Evolutionary conservation across 1,140 invertebrate genomes (phyloP).

Genomic region (Eumeta japonica): DNA sequence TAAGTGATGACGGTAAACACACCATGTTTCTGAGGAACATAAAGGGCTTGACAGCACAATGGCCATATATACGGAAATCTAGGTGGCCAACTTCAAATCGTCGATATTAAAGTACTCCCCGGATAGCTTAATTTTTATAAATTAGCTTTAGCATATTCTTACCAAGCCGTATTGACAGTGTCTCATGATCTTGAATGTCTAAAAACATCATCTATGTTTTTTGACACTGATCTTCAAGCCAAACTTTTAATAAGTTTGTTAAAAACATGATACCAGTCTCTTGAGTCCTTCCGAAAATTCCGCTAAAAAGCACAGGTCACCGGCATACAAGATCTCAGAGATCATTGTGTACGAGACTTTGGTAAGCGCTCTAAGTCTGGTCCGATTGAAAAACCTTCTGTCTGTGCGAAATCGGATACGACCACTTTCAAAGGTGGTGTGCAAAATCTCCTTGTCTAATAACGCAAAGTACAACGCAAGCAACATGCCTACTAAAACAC

Average conservation of each 20-base stretch:
- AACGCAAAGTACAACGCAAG: slow-evolving; percentile 15
- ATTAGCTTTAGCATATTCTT: slow-evolving; percentile 7
- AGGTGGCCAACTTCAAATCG: slow-evolving; percentile 2
- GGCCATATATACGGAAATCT: slow-evolving; percentile 3
- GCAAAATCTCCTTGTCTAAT: slow-evolving; percentile 10
- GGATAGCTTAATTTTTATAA: slow-evolving; percentile 11
- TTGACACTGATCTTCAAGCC: slow-evolving; percentile 6
- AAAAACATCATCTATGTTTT: slow-evolving; percentile 5
- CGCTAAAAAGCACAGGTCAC: slow-evolving; percentile 9
- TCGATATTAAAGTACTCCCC: slow-evolving; percentile 8
- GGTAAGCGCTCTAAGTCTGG: slow-evolving; percentile 9
- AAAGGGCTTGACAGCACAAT: slow-evolving; percentile 3
- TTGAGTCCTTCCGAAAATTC: slow-evolving; percentile 1
- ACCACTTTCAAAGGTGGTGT: slow-evolving; percentile 5
- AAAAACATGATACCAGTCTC: slow-evolving; percentile 1
- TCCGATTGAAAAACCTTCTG: slow-evolving; percentile 11
- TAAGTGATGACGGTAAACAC: slow-evolving; percentile 3
- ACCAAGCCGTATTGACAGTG: slow-evolving; percentile 3
- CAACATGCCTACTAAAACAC: slow-evolving; percentile 12
- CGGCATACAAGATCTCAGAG: slow-evolving; percentile 12
- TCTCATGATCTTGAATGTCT: slow-evolving; percentile 1
- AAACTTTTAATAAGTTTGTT: slow-evolving; percentile 3
- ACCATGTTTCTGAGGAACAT: too few relatives aligned
- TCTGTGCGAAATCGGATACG: slow-evolving; percentile 10
- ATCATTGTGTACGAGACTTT: slow-evolving; percentile 11